Percentiles rank a stretch among this genome's conserved stretches.
These are phyloP conservation scores for Aporrectodea caliginosa DNA, from an alignment of 1,140 invertebrate genomes.

Conservation along the genomic window DNA sequence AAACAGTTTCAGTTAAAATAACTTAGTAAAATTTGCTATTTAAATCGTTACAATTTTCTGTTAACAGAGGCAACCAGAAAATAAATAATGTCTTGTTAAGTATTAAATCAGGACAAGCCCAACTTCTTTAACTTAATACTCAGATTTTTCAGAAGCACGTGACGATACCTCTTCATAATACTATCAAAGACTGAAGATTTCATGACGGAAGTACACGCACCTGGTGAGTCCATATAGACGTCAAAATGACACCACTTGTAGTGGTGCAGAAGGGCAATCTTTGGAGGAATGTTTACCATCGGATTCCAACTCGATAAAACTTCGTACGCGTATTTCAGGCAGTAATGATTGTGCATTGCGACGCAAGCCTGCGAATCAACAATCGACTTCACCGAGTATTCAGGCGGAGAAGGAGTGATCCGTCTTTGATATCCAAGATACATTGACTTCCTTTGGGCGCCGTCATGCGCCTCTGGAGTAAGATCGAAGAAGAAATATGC, in stretches of 20 bases:
- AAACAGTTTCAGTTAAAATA: too few relatives aligned
- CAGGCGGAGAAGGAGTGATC: neutral
- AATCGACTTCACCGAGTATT: neutral
- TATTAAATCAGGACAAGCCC: neutral
- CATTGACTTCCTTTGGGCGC: neutral
- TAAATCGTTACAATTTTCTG: too few relatives aligned
- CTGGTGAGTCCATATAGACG: neutral
- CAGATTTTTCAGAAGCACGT: neutral
- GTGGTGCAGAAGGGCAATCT: conserved; percentile 8
- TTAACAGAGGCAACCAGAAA: too few relatives aligned
- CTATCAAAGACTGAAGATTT: neutral
- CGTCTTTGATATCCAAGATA: neutral
- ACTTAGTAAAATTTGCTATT: too few relatives aligned
- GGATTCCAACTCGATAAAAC: neutral
- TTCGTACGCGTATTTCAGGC: neutral
- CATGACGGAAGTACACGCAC: neutral
- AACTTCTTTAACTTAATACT: neutral
- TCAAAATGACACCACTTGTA: conserved; percentile 30
- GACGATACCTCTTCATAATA: neutral
- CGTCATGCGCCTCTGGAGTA: conserved; percentile 61
- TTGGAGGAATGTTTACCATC: neutral
- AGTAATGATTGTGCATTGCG: neutral
- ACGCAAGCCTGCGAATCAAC: conserved; percentile 2
- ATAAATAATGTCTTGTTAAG: too few relatives aligned
- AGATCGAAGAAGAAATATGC: conserved; percentile 87